Evolutionary conservation across 2,113 vertebrate species (phyloP), one percentile per base, ranked within the genome.

Genomic region (Salvelinus fontinalis): DNA sequence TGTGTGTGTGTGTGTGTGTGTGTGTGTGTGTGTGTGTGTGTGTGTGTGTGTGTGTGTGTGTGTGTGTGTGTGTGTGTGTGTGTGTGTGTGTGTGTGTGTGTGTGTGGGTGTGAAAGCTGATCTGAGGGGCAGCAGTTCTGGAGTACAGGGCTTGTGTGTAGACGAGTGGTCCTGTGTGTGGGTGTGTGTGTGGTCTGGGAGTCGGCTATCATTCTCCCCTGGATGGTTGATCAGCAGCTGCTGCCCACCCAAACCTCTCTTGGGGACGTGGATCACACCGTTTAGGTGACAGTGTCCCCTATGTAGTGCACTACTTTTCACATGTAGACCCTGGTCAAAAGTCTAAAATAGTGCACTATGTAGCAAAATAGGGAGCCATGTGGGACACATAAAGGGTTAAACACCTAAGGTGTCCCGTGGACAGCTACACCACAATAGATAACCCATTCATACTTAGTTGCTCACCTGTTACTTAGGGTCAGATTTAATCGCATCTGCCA

Each of bases 31-130:
- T 13, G 51, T 54, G 51, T 13, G 11, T 54, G 51, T 54, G 51
- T 54, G 51, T 54, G 34, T 81, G 69, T 71, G 24, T 71, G 71
- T 82, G 77, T 81, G 71, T 78, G 75, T 71, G 31, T 69, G 68
- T 81, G 68, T 65, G 29, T 72, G 67, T 22, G 20, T 48, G 68
- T 76, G 49, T 57, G 49, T 76, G 3, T 39, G 48, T 67, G 39
- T 59, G 77, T 79, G 76, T 66, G 14, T 13, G 51, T 54, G 51
- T 13, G 11, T 54, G 51, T 4, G 51, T 57, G 51, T 57, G 3
- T 57, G 51, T 57, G 51, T 18, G 5, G 3, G 16, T 57, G 51
- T 57, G 13, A 1, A 57, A 57, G 12, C 51, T 57, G 51, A 57
- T 57, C 51, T 57, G 51, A 57, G 51, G 51, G 16, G 5, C 51